These are phyloP conservation scores for Ectemnius lituratus DNA, from an alignment of 2,888 invertebrate species.

Conservation along the genomic window DNA sequence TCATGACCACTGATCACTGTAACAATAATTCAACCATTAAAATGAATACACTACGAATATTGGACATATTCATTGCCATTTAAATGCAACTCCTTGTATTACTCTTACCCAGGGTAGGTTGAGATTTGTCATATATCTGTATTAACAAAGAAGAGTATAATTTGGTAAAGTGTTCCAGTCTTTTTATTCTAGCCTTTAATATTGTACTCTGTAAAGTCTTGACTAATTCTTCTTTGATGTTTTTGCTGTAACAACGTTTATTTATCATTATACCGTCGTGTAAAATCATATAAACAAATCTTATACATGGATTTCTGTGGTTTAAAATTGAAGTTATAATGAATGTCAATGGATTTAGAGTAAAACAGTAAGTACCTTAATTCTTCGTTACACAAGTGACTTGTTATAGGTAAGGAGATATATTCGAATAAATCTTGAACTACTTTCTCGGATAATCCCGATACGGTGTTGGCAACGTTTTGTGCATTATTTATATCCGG, in stretches of 20 bases:
- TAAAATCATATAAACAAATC: neutral
- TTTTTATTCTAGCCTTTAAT: slow-evolving; percentile 78
- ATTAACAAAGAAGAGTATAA: slow-evolving; percentile 80
- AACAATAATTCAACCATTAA: slow-evolving; percentile 11
- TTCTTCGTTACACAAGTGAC: slow-evolving; percentile 68
- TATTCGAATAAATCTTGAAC: slow-evolving; percentile 80
- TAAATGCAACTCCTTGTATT: neutral
- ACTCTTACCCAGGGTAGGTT: slow-evolving; percentile 79
- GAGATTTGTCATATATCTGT: slow-evolving; percentile 80
- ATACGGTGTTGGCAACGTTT: slow-evolving; percentile 72
- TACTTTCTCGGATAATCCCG: slow-evolving; percentile 75
- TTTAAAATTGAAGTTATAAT: neutral
- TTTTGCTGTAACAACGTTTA: slow-evolving; percentile 72
- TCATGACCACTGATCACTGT: slow-evolving; percentile 82
- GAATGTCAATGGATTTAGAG: neutral
- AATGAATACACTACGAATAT: neutral
- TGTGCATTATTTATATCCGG: slow-evolving; percentile 77
- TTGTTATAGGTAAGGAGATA: slow-evolving; percentile 79
- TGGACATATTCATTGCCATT: neutral
- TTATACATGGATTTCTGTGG: too few species aligned
- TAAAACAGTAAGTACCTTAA: slow-evolving; percentile 62
- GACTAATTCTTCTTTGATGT: slow-evolving; percentile 79
- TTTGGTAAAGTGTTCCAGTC: slow-evolving; percentile 80
- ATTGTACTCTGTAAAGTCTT: slow-evolving; percentile 79
- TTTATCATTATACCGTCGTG: neutral